Evolutionary conservation across 1,140 invertebrate species (phyloP).

Genomic region (Meloidogyne hapla): DNA sequence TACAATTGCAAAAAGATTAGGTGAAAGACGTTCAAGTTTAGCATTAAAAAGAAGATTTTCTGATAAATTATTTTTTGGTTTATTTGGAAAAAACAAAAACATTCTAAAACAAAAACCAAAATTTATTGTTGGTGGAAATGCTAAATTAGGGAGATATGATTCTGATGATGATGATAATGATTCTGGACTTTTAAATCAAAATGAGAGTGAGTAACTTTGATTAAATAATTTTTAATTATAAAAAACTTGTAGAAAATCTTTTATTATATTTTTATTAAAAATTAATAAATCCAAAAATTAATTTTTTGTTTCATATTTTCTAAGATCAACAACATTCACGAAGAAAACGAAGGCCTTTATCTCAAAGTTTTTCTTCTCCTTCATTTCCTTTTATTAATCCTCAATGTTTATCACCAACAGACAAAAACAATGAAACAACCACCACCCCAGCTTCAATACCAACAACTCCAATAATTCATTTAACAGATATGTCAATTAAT

Average conservation of each 20-base stretch:
- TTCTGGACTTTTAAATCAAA: neutral
- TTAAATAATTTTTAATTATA: neutral
- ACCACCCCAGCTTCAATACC: neutral
- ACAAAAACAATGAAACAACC: neutral
- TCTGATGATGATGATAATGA: neutral
- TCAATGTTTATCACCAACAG: neutral
- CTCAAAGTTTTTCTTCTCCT: slow-evolving; percentile 12
- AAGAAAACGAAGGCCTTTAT: neutral
- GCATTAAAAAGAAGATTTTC: slow-evolving; percentile 16
- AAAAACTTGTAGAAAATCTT: no score
- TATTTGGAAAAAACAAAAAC: neutral
- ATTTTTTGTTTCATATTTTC: no score
- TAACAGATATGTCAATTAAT: slow-evolving; percentile 11
- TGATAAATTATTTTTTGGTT: slow-evolving; percentile 15
- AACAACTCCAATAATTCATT: slow-evolving; percentile 15
- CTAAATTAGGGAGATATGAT: neutral
- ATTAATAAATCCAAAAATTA: no score
- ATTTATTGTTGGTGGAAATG: slow-evolving; percentile 2
- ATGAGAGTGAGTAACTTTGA: neutral
- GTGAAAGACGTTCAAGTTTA: neutral
- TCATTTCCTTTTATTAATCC: neutral
- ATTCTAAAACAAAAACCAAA: neutral
- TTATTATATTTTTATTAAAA: no score
- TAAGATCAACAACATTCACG: no score
- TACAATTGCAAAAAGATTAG: neutral